Evolutionary conservation across 2,113 vertebrate species (phyloP).

Genomic region (human): DNA sequence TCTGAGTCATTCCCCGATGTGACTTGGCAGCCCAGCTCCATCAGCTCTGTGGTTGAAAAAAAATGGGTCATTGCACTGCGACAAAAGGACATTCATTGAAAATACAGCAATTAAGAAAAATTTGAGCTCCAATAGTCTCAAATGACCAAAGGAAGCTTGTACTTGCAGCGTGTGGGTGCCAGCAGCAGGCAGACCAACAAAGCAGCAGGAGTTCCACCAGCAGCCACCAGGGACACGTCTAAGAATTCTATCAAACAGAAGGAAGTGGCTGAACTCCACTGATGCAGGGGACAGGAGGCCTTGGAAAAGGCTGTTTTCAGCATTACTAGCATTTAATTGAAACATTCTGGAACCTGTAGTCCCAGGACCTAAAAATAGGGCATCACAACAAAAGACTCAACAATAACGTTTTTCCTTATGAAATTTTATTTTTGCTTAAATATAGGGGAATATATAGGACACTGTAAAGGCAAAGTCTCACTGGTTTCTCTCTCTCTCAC

Average conservation of each 20-base stretch:
- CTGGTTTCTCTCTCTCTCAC: too few relatives aligned
- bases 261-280: constrained; percentile 51
- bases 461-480: not conserved
- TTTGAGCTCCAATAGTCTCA: constrained; percentile 6
- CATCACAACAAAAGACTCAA: constrained; percentile 24
- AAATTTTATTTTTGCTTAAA: constrained; percentile 43
- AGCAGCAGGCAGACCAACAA: constrained; percentile 14
- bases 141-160: constrained; percentile 52
- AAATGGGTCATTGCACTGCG: constrained; percentile 58
- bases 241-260: constrained; percentile 22
- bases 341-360: constrained; percentile 26
- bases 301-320: constrained; percentile 50
- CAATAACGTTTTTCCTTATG: not conserved
- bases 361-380: constrained; percentile 28
- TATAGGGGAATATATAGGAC: not conserved
- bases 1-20: constrained; percentile 54
- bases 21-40: constrained; percentile 43
- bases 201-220: not conserved
- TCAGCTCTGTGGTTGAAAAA: constrained; percentile 43
- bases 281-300: not conserved
- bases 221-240: not conserved
- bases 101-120: not conserved
- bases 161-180: not conserved
- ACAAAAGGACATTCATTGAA: constrained; percentile 53
- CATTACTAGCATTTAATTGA: constrained; percentile 44